Evolutionary conservation across 2,113 vertebrate genomes (phyloP), one percentile per base, ranked within the genome.

Genomic region (Maccullochella peelii): DNA sequence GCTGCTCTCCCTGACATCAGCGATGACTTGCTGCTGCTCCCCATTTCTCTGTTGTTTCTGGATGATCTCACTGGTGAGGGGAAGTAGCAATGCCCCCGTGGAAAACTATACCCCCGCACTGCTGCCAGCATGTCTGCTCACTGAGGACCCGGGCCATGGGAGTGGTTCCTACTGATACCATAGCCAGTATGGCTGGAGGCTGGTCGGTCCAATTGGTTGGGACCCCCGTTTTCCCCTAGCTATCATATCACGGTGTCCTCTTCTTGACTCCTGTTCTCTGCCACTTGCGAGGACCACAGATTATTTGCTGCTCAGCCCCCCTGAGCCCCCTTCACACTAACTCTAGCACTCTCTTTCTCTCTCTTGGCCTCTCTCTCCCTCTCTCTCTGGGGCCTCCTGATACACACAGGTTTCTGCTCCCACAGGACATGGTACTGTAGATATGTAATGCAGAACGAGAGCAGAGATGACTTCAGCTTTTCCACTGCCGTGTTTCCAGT

Each of bases 191-290:
- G 81, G 77, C 87, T 91, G 82, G 75, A 85, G 76, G 78, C 88
- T 73, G 82, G 61, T 68, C 18, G 73, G 82, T 69, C 81, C 89
- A 79, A 73, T 84, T 85, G 88, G 84, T 82, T 73, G 73, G 73
- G 80, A 85, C 78, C 77, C 72, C 62, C 20, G 23, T 50, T 80
- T 77, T 36, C 87, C 88, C 84, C 75, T 25, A 73, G 91, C 86
- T 93, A 94, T 91, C 84, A 82, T 88, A 94, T 94, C 92, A 63
- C 84, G 4, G 27, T 88, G 92, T 94, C 94, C 94, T 93, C 92
- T 87, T 87, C 88, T 89, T 94, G 94, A 94, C 93, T 94, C 93
- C 86, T 89, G 82, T 82, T 87, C 79, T 80, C 86, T 84, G 92
- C 88, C 84, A 87, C 86, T 91, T 73, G 87, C 92, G 92, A 95